A percentile compares a stretch with the other conserved stretches of the same genome.
These are phyloP conservation scores for Amphipyra tragopoginis DNA, from an alignment of 2,888 invertebrate species.

Conservation along the genomic window DNA sequence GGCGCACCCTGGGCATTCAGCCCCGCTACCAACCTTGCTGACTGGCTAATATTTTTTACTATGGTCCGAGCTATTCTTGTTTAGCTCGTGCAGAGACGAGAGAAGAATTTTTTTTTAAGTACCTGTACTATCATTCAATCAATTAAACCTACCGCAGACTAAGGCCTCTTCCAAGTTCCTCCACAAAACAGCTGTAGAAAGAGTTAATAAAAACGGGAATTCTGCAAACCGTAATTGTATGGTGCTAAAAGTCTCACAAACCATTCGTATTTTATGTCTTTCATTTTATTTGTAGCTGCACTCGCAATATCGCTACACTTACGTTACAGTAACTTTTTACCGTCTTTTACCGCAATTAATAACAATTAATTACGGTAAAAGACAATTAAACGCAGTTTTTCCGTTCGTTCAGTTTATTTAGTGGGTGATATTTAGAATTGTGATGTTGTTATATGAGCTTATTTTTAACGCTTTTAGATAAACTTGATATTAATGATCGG, in stretches of 20 bases:
- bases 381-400: not conserved
- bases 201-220: not conserved
- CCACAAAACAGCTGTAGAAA: not conserved
- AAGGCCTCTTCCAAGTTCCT: no score
- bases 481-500: not conserved
- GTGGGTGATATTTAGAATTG: not conserved
- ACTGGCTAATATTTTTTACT: no score
- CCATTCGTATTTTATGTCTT: constrained; percentile 1
- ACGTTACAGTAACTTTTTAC: constrained; percentile 11
- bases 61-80: no score
- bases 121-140: no score
- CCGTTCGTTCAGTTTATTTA: not conserved
- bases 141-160: no score
- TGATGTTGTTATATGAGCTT: no score
- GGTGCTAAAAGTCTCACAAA: not conserved
- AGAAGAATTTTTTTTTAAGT: no score
- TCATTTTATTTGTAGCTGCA: constrained; percentile 10
- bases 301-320: not conserved
- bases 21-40: no score
- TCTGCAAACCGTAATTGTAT: not conserved
- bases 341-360: constrained; percentile 13
- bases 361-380: constrained; percentile 10
- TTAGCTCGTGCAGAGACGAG: no score
- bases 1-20: no score
- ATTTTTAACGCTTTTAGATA: not conserved